Evolutionary conservation across 1,140 invertebrate species (phyloP).

Genomic region (Pollicipes pollicipes): DNA sequence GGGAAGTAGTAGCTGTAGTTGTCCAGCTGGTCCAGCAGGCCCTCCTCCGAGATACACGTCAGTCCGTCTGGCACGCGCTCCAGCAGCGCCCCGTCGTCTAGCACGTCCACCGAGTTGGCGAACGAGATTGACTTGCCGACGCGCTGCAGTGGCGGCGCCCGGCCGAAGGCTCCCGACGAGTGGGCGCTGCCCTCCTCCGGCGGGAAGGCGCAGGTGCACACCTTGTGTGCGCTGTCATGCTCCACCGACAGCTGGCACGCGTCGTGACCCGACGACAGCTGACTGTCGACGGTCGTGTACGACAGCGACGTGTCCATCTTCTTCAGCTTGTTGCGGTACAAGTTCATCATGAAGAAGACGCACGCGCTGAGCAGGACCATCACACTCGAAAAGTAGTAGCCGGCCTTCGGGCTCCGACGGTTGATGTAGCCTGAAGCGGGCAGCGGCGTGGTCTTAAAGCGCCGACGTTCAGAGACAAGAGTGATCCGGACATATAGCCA

Average conservation of each 20-base stretch:
- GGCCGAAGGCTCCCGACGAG: neutral
- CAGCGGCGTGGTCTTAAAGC: conserved; percentile 2
- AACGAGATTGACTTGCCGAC: conserved; percentile 43
- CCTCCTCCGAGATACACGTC: conserved; percentile 22
- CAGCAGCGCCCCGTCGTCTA: conserved; percentile 25
- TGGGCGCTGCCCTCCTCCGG: neutral
- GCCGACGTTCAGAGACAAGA: no score
- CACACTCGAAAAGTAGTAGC: conserved; percentile 62
- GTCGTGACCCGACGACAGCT: conserved; percentile 19
- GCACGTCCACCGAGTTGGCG: conserved; percentile 43
- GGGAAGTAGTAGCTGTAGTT: conserved; percentile 7
- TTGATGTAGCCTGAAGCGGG: conserved; percentile 47
- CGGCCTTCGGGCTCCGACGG: conserved; percentile 46
- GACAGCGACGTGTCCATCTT: conserved; percentile 19
- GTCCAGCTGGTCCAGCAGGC: conserved; percentile 1
- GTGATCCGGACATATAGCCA: no score
- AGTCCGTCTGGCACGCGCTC: conserved; percentile 16
- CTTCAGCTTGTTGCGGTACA: conserved; percentile 32
- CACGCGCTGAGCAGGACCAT: conserved; percentile 55
- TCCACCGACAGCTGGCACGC: conserved; percentile 9
- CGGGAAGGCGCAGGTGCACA: neutral
- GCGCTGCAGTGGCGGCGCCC: conserved; percentile 28
- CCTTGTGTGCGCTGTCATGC: conserved; percentile 8
- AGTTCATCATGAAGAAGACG: conserved; percentile 59
- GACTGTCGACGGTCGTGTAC: conserved; percentile 18